These are phyloP conservation scores for Tympanoctomys barrerae DNA, from an alignment of 2,797 vertebrate species.

Conservation along the genomic window DNA sequence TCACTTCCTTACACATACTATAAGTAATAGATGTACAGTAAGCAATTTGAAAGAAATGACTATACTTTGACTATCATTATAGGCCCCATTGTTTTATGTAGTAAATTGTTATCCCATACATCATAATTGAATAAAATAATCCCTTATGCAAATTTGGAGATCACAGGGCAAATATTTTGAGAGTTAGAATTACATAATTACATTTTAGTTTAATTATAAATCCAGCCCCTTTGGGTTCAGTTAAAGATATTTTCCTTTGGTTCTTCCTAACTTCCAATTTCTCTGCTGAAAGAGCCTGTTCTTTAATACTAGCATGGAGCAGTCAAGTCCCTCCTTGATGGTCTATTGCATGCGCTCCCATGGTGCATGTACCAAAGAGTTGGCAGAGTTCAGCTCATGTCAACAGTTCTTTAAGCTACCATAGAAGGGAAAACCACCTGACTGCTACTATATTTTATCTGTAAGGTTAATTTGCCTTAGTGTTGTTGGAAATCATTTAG, in stretches of 20 bases:
- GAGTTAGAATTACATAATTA: neutral
- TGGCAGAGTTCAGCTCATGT: slow-evolving; percentile 41
- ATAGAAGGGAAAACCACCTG: neutral
- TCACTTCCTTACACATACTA: neutral
- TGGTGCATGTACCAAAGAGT: neutral
- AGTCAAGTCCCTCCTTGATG: neutral
- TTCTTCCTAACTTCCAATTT: neutral
- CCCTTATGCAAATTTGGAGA: neutral
- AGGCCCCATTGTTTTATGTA: neutral
- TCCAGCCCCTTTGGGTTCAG: slow-evolving; percentile 8
- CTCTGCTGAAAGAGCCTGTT: neutral
- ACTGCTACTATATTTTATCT: slow-evolving; percentile 6
- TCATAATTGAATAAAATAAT: slow-evolving; percentile 8
- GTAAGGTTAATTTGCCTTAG: slow-evolving; percentile 1
- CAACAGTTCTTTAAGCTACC: neutral
- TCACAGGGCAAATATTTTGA: neutral
- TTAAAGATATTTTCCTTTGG: neutral
- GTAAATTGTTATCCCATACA: neutral
- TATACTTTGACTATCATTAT: neutral
- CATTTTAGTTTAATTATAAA: slow-evolving; percentile 51
- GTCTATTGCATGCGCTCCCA: neutral
- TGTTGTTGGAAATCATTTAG: slow-evolving; percentile 20
- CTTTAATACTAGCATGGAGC: neutral
- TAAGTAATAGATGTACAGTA: neutral
- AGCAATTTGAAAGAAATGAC: slow-evolving; percentile 30